Base-by-base conservation (phyloP, 2,888 invertebrate species). In the Cataglyphis livida region DNA sequence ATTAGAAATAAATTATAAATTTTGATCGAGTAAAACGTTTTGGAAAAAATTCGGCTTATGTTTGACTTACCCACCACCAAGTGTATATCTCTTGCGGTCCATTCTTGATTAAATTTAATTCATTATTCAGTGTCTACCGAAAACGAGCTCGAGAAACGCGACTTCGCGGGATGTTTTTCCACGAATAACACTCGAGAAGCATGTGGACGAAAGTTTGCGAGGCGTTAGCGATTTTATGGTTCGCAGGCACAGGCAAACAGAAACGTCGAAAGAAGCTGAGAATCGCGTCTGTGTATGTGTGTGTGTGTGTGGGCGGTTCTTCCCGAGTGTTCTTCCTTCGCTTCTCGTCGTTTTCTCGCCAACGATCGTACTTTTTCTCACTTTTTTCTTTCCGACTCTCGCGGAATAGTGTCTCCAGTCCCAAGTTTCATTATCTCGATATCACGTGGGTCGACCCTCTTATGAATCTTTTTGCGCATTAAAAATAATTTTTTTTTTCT, bases 221-320 rank as follows among this genome's bases (percentile, higher is more conserved):
- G 62, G 48, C 73, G 35, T 73, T 73, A 51, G 51, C 62, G 73
- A 81, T 81, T 81, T 81, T 81, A 81, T 73, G 74, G 73, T 81
- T 61, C 81, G 38, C 70, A 81, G 44, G n/a, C 68, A 62, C 15
- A 64, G 57, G 21, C 66, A 35, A 32, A 28, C 44, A 79, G 79
- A 76, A 75, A 75, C 48, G 35, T 32, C 71, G 83, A 79, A 79
- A 85, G 54, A 79, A 86, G 84, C 75, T 85, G 86, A 82, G 85
- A 90, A 85, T 54, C 57, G 65, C 61, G 57, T 70, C 66, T 81
- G 88, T n/a, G n/a, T n/a, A 7, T 51, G n/a, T 9, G n/a, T 51
- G 48, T 51, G n/a, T 7, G n/a, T 51, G 51, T n/a, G 51, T 89
- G 71, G 88, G 88, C 75, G 85, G 82, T 84, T 75, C 84, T 84